These are phyloP conservation scores for Carapus acus DNA, from an alignment of 2,797 vertebrate species.

Conservation along the genomic window DNA sequence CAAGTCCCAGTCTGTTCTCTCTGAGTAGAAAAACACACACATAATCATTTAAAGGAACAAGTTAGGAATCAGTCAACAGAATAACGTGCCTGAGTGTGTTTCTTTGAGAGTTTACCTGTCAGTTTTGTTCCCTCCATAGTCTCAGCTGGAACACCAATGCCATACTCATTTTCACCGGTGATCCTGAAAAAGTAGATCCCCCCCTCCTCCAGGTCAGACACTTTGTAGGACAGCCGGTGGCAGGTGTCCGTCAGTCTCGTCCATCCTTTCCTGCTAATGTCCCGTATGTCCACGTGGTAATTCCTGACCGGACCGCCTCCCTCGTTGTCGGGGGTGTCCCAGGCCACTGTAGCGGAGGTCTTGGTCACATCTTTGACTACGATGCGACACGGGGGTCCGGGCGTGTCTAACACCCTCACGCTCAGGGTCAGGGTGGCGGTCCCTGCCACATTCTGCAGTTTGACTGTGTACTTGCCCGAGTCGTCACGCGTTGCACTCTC, in stretches of 20 bases:
- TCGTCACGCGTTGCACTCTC: slow-evolving; percentile 91
- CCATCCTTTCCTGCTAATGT: slow-evolving; percentile 95
- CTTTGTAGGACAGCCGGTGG: slow-evolving; percentile 84
- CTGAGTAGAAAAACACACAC: slow-evolving; percentile 51
- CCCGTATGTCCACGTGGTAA: slow-evolving; percentile 90
- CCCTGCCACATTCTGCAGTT: slow-evolving; percentile 84
- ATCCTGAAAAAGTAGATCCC: slow-evolving; percentile 94
- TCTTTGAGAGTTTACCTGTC: slow-evolving; percentile 75
- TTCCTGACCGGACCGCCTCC: slow-evolving; percentile 90
- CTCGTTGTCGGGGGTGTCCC: slow-evolving; percentile 97
- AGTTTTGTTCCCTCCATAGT: slow-evolving; percentile 92
- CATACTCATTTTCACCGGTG: slow-evolving; percentile 92
- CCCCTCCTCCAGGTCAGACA: slow-evolving; percentile 87
- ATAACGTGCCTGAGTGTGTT: neutral
- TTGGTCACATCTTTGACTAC: slow-evolving; percentile 86
- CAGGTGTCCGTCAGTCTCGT: slow-evolving; percentile 88
- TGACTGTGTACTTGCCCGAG: slow-evolving; percentile 92
- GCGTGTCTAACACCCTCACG: slow-evolving; percentile 94
- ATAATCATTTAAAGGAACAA: neutral
- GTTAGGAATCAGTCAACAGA: no score
- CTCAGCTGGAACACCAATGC: slow-evolving; percentile 83
- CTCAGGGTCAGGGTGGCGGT: slow-evolving; percentile 82
- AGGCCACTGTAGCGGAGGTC: slow-evolving; percentile 84
- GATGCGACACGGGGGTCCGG: slow-evolving; percentile 83
- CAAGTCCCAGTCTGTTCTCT: slow-evolving; percentile 58